Percentiles rank a stretch among this genome's conserved stretches.
These are phyloP conservation scores for Melanocharis versteri DNA, from an alignment of 2,113 vertebrate species.

Conservation along the genomic window DNA sequence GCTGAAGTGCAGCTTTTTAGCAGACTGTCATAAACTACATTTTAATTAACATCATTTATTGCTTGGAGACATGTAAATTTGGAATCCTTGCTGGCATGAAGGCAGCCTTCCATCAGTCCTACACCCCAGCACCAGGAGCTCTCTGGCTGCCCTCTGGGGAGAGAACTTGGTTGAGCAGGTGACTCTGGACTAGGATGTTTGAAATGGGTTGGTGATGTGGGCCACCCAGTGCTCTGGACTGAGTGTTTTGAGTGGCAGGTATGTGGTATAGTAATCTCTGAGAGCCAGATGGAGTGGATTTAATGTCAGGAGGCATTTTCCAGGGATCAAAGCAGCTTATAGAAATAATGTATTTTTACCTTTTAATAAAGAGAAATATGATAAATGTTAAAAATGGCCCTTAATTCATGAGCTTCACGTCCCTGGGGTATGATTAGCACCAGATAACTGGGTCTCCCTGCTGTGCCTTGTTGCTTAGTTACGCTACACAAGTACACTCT, in stretches of 20 bases:
- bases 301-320: background rate
- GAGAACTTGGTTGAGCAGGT: background rate
- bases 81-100: background rate
- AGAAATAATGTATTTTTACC: constrained; percentile 47
- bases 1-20: background rate
- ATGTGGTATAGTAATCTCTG: background rate
- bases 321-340: constrained; percentile 33
- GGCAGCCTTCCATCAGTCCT: background rate
- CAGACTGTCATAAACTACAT: background rate
- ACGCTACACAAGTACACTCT: background rate
- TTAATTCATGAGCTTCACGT: background rate
- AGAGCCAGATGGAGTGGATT: constrained; percentile 7
- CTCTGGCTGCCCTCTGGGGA: background rate
- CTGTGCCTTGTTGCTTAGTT: constrained; percentile 41
- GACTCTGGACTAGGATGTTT: background rate
- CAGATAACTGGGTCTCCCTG: constrained; percentile 28
- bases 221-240: background rate
- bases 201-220: background rate
- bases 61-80: background rate
- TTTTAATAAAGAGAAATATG: constrained; percentile 44
- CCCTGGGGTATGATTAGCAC: constrained; percentile 44
- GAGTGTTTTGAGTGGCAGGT: background rate
- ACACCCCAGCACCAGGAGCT: background rate
- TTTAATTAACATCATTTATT: background rate
- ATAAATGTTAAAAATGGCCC: constrained; percentile 50